Conservation (phyloP, 2,797 vertebrate genomes). For the Enteromius viviparus region DNA sequence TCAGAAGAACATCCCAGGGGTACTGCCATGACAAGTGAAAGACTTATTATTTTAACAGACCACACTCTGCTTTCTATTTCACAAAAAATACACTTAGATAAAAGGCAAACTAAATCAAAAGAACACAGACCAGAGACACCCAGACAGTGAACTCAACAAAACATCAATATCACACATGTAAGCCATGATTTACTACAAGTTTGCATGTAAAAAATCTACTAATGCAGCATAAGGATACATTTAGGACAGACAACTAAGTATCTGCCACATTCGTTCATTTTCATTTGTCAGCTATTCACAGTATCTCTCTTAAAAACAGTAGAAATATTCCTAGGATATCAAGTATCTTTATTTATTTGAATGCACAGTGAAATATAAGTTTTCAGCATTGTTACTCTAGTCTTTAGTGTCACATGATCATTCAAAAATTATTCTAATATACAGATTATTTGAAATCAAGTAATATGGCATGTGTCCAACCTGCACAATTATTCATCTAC, state of each 20-base stretch:
- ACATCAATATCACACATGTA: constrained; percentile 1
- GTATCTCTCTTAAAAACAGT: not conserved
- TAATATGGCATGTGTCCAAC: not conserved
- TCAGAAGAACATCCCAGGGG: constrained; percentile 49
- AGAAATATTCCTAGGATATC: not conserved
- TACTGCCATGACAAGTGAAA: constrained; percentile 2
- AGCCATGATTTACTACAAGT: constrained; percentile 18
- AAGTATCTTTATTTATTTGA: not conserved
- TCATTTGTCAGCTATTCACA: not conserved
- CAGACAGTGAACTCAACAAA: not conserved
- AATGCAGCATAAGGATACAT: not conserved
- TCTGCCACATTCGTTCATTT: not conserved
- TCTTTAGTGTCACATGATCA: not conserved
- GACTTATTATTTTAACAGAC: not conserved
- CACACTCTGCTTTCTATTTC: constrained; percentile 11
- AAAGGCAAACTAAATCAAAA: not conserved
- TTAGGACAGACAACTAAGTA: not conserved
- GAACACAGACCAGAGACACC: not conserved
- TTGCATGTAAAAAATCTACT: not conserved
- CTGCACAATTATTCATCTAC: not conserved
- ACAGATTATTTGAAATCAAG: not conserved
- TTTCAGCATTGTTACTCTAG: not conserved
- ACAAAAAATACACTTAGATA: constrained; percentile 14
- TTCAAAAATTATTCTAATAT: not conserved
- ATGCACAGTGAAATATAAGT: not conserved